These are phyloP conservation scores for Carollia perspicillata DNA, from an alignment of 2,113 vertebrate genomes.

Conservation along the genomic window DNA sequence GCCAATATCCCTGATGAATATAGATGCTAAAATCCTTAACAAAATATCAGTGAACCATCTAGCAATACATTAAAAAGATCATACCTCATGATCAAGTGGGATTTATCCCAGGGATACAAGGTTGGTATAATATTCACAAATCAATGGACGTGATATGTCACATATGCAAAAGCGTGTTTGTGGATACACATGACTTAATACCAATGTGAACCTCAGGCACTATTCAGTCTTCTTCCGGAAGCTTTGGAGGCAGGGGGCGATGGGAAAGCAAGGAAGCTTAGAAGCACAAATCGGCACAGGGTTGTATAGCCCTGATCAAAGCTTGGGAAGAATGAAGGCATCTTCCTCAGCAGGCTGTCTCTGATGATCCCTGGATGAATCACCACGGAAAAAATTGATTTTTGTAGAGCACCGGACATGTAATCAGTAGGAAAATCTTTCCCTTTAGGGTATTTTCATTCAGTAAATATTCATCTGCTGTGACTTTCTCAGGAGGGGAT, in stretches of 20 bases:
- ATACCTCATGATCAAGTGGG: too few species aligned
- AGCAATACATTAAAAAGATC: too few species aligned
- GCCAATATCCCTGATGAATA: too few species aligned
- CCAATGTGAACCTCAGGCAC: background rate
- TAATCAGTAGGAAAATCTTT: slow-evolving; percentile 44
- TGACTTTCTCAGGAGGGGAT: background rate
- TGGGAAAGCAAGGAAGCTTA: background rate
- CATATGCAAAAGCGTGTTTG: background rate
- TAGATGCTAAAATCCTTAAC: too few species aligned
- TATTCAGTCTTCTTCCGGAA: background rate
- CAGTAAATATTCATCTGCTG: background rate
- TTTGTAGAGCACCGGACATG: slow-evolving; percentile 16
- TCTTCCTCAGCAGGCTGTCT: background rate
- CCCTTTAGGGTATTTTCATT: background rate
- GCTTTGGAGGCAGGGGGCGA: background rate
- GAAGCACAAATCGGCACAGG: background rate
- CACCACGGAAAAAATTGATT: slow-evolving; percentile 36
- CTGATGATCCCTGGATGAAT: slow-evolving; percentile 54
- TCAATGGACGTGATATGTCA: too few species aligned
- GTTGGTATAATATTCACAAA: too few species aligned
- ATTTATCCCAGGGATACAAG: too few species aligned
- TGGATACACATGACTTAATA: background rate
- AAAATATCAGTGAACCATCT: too few species aligned
- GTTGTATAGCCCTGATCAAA: slow-evolving; percentile 1
- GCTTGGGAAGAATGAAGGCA: background rate